phyloP scores from a whole-genome alignment of 2,113 vertebrate species.

The Tupaia tana region DNA sequence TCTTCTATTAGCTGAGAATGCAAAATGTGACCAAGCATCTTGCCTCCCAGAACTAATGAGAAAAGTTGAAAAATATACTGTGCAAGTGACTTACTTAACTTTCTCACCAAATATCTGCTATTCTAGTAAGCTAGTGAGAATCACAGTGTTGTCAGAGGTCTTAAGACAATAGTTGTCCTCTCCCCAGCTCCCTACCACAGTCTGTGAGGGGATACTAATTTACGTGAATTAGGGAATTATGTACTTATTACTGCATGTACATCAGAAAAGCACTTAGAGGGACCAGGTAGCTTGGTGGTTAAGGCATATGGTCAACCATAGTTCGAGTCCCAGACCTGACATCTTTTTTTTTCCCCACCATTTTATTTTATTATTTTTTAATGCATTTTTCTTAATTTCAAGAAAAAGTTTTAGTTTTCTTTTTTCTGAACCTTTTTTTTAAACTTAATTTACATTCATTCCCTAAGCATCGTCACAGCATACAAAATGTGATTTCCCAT shows the following conservation, averaged over 20 bases:
- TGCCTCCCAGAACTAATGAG: not conserved
- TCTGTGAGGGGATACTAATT: not conserved
- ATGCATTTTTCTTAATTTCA: too few relatives aligned
- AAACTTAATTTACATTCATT: too few relatives aligned
- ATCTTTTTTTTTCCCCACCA: too few relatives aligned
- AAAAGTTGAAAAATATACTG: not conserved
- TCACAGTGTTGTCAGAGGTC: not conserved
- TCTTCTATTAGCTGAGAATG: not conserved
- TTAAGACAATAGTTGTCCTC: not conserved
- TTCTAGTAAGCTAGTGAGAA: not conserved
- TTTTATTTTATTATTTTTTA: too few relatives aligned
- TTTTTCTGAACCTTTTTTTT: too few relatives aligned
- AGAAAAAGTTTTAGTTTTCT: too few relatives aligned
- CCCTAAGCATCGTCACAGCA: too few relatives aligned
- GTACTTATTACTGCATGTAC: not conserved
- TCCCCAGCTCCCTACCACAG: not conserved
- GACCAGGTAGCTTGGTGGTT: too few relatives aligned
- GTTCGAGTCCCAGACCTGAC: too few relatives aligned
- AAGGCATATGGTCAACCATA: too few relatives aligned
- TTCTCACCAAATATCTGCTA: not conserved
- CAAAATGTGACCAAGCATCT: not conserved
- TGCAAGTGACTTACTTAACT: not conserved
- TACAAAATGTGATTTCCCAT: too few relatives aligned
- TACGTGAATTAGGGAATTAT: not conserved
- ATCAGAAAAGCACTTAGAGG: not conserved